Conservation (phyloP, 1,140 invertebrate genomes). For the Pogonus chalceus region DNA sequence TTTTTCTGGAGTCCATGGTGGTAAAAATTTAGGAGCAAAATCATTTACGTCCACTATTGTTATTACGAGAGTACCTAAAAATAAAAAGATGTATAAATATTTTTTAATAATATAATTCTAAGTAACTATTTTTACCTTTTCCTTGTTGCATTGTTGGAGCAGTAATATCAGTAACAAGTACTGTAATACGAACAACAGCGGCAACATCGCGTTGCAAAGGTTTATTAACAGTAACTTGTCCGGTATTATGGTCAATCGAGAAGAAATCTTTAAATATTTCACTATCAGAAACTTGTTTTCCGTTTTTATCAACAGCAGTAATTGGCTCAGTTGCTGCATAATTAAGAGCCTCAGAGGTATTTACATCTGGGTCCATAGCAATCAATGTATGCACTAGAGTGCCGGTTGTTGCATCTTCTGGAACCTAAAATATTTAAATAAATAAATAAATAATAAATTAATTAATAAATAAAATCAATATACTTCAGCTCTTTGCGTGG, state of each 20-base stretch:
- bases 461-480: slow-evolving; percentile 15
- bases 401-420: slow-evolving; percentile 65
- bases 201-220: slow-evolving; percentile 57
- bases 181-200: slow-evolving; percentile 62
- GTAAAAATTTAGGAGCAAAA: slow-evolving; percentile 49
- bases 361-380: slow-evolving; percentile 74
- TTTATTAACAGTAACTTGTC: slow-evolving; percentile 60
- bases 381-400: slow-evolving; percentile 61
- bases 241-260: slow-evolving; percentile 53
- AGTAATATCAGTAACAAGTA: slow-evolving; percentile 70
- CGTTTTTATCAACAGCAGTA: slow-evolving; percentile 68
- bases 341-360: slow-evolving; percentile 53
- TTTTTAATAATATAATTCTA: background rate
- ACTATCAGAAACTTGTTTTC: slow-evolving; percentile 54
- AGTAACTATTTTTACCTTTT: slow-evolving; percentile 42
- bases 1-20: slow-evolving; percentile 62
- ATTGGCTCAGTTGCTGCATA: slow-evolving; percentile 63
- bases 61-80: slow-evolving; percentile 65
- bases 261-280: slow-evolving; percentile 60
- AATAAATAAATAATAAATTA: slow-evolving; percentile 4
- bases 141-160: slow-evolving; percentile 68
- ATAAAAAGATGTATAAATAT: slow-evolving; percentile 11
- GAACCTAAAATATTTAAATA: slow-evolving; percentile 34
- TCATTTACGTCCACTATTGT: slow-evolving; percentile 76
- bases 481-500: slow-evolving; percentile 71